A percentile compares a stretch with the other conserved stretches of the same genome.
Conservation (phyloP, 2,113 vertebrate genomes). For the Asarcornis scutulata region DNA sequence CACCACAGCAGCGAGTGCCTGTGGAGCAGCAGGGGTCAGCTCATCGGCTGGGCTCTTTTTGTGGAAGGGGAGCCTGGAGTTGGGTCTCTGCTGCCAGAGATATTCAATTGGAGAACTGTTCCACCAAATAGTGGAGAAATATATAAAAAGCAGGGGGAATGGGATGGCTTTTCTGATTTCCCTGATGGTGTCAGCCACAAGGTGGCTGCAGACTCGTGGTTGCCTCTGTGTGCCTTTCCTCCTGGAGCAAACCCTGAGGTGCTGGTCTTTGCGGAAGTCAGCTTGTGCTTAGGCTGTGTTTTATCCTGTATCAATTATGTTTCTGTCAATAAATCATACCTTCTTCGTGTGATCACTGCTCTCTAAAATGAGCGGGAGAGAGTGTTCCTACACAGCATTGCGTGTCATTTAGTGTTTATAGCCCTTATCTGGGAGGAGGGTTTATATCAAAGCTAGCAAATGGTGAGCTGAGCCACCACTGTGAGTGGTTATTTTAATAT, state of each 20-base stretch:
- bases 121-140: background rate
- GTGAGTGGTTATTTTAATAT: background rate
- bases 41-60: background rate
- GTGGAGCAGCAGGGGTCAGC: rapidly evolving
- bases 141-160: background rate
- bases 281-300: background rate
- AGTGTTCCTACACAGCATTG: background rate
- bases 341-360: background rate
- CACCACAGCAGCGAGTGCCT: background rate
- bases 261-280: rapidly evolving
- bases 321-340: background rate
- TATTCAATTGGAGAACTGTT: background rate
- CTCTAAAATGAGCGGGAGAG: background rate
- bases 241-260: background rate
- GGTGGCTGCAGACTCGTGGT: background rate
- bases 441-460: background rate
- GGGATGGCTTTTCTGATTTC: background rate
- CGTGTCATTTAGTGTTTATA: background rate
- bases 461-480: background rate
- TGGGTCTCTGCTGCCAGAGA: background rate
- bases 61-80: background rate
- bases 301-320: background rate
- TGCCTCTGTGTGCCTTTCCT: background rate
- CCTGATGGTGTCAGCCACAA: background rate
- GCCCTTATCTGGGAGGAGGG: background rate